Base-by-base conservation (phyloP, 2,113 vertebrate species). In the Oreotrochilus melanogaster region DNA sequence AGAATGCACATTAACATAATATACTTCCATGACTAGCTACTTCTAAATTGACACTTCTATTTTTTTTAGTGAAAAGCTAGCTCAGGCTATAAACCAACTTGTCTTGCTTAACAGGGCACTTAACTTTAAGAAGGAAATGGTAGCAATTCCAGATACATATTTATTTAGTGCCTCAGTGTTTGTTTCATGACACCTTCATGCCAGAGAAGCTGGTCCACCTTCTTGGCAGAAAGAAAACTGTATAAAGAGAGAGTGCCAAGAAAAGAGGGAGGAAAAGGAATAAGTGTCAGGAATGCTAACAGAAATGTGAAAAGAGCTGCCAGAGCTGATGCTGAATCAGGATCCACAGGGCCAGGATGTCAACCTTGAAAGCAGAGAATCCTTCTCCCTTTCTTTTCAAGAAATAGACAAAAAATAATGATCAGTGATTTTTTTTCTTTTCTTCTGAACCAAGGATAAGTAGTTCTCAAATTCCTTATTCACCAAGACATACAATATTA, bases 401-500 rank as follows among this genome's bases (percentile, higher is more conserved):
- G 14, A 84, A 80, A 54, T 73, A 28, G 43, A 56, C 27, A 47
- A 66, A 86, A 95, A 89, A 78, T 81, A 15, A 84, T 7, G 16
- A 87, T 45, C 53, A 43, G 43, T 69, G 50, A 65, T 28, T 58
- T 92, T 69, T 69, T 92, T 78, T 76, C n/a, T 61, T 71, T 70
- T 93, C 61, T 82, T 73, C 64, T 86, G 71, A 80, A 56, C 18
- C 21, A 62, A 86, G n/a, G 16, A 73, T 95, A 92, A 92, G 37
- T 81, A 73, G 50, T 66, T 93, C 51, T 84, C 13, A 35, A 95
- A 90, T 86, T 80, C 48, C 4, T 4, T 83, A 73, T 94, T 91
- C 88, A 88, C 64, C 17, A 86, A 72, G 84, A 70, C 62, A 88
- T 43, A 93, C 64, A 83, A 30, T 82, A 86, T 93, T 91, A 90